These are phyloP conservation scores for Zosterops pallidus DNA, from an alignment of 2,113 vertebrate genomes.

Conservation along the genomic window DNA sequence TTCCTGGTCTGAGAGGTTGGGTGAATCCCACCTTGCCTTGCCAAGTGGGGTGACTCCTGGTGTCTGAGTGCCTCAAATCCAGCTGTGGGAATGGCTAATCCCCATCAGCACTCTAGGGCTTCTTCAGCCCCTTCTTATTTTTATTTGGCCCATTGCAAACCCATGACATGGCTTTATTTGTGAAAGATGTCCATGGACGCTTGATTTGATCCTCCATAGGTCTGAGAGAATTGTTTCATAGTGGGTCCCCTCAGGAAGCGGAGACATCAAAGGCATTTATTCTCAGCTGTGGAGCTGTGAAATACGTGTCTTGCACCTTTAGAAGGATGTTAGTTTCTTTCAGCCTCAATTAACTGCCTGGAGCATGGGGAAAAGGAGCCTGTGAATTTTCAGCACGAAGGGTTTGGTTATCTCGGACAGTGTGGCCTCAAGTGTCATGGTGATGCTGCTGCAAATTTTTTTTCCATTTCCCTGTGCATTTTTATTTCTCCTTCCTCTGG, in stretches of 20 bases:
- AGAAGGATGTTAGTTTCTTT: neutral
- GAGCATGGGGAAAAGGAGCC: neutral
- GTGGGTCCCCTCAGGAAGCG: neutral
- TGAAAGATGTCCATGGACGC: neutral
- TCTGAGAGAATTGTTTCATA: neutral
- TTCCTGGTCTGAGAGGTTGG: neutral
- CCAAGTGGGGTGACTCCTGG: neutral
- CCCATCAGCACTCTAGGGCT: neutral
- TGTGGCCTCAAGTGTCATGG: neutral
- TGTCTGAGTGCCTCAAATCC: neutral
- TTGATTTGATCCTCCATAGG: neutral
- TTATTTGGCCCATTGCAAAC: neutral
- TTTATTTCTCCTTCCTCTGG: neutral
- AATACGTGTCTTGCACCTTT: neutral
- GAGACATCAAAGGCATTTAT: neutral
- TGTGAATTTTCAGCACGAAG: fast-evolving
- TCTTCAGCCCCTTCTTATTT: neutral
- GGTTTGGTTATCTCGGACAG: neutral
- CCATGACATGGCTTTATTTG: neutral
- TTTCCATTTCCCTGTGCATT: neutral
- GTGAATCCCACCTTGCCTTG: neutral
- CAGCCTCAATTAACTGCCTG: neutral
- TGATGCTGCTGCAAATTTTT: neutral
- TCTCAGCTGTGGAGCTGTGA: neutral
- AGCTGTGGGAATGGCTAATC: neutral